These are phyloP conservation scores for Hylaeus anthracinus DNA, from an alignment of 1,140 invertebrate genomes.

Conservation along the genomic window DNA sequence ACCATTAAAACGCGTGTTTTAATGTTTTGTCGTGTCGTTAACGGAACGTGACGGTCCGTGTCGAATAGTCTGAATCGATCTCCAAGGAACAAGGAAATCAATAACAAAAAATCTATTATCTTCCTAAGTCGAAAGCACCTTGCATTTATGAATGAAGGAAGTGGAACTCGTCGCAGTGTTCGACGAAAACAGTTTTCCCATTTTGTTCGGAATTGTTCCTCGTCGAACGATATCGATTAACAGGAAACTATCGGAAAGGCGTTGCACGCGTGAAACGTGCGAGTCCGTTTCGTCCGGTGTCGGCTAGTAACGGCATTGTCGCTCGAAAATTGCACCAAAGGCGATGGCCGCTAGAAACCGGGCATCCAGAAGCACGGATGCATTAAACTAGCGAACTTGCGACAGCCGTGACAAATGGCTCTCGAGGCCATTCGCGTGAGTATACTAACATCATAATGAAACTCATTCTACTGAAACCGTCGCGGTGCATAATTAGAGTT, in stretches of 20 bases:
- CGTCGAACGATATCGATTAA: conserved; percentile 6
- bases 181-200: not conserved
- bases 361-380: conserved; percentile 41
- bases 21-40: too few species aligned
- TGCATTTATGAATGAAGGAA: not conserved
- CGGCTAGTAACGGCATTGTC: conserved; percentile 49
- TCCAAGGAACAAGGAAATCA: too few species aligned
- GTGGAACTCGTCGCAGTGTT: not conserved
- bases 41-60: too few species aligned
- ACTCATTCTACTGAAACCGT: conserved; percentile 40
- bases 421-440: conserved; percentile 46
- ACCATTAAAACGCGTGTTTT: too few species aligned
- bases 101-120: too few species aligned
- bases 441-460: conserved; percentile 60
- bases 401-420: conserved; percentile 62
- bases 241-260: not conserved
- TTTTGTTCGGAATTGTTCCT: not conserved
- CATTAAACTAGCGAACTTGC: conserved; percentile 62
- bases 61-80: too few species aligned
- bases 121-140: too few species aligned
- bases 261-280: not conserved
- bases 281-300: conserved; percentile 42
- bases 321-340: conserved; percentile 56
- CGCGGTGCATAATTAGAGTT: conserved; percentile 50
- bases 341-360: conserved; percentile 31